phyloP scores from a whole-genome alignment of 2,113 vertebrate species.

The Lonchura striata region DNA sequence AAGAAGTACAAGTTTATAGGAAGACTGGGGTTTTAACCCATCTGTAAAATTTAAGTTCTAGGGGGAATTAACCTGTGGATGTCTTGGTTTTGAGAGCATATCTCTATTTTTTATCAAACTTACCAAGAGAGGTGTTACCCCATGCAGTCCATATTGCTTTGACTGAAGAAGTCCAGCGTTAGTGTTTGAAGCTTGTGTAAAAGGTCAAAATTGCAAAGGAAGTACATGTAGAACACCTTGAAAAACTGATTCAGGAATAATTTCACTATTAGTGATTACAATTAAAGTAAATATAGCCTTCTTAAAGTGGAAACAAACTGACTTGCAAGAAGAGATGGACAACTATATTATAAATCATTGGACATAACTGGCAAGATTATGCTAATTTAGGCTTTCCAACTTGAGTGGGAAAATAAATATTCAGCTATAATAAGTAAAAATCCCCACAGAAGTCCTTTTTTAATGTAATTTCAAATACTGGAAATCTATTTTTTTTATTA shows the following conservation, averaged over 20 bases:
- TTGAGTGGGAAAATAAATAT: neutral
- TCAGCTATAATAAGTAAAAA: neutral
- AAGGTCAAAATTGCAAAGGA: neutral
- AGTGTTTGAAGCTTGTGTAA: neutral
- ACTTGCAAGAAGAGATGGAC: neutral
- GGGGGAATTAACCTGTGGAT: neutral
- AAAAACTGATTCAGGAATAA: neutral
- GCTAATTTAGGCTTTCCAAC: neutral
- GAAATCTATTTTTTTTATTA: neutral
- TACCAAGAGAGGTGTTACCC: neutral
- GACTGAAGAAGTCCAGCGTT: neutral
- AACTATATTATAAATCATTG: neutral
- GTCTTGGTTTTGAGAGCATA: neutral
- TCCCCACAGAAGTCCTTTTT: fast-evolving
- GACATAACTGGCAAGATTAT: neutral
- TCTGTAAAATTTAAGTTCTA: neutral
- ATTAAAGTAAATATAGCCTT: neutral
- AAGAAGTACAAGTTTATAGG: neutral
- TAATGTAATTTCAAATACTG: neutral
- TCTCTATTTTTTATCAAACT: neutral
- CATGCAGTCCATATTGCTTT: neutral
- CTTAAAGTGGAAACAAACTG: neutral
- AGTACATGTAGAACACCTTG: neutral
- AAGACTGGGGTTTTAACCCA: neutral
- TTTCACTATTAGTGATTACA: neutral